Evolutionary conservation across 2,113 vertebrate genomes (phyloP).

Genomic region (Balaeniceps rex): DNA sequence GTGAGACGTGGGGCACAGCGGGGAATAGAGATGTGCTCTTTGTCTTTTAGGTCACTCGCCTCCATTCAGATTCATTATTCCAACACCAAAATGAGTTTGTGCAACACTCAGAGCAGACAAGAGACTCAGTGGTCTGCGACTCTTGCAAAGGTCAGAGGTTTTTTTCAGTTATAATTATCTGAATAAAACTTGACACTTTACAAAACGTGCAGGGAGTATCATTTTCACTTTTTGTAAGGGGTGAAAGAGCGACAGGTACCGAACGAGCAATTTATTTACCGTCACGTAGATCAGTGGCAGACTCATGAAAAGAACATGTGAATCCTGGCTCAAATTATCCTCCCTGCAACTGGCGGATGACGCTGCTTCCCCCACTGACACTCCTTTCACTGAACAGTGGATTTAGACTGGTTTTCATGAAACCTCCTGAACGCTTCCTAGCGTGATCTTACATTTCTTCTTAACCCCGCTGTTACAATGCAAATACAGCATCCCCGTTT

Average conservation of each 20-base stretch:
- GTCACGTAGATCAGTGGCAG: neutral
- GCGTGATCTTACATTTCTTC: neutral
- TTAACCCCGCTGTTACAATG: neutral
- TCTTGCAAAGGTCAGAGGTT: neutral
- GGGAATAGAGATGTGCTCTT: neutral
- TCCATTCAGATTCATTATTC: neutral
- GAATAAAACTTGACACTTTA: neutral
- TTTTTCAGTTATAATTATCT: neutral
- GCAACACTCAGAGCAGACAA: neutral
- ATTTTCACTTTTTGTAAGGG: neutral
- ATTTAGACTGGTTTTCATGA: neutral
- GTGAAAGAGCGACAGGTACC: neutral
- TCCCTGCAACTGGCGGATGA: neutral
- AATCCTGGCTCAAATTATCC: neutral
- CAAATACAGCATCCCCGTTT: neutral
- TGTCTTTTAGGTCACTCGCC: neutral
- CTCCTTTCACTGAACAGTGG: neutral
- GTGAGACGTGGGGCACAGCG: accelerated
- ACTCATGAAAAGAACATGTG: neutral
- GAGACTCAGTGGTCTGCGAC: neutral
- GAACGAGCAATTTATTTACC: neutral
- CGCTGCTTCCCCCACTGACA: neutral
- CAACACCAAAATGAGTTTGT: neutral
- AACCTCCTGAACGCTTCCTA: neutral
- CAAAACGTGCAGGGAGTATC: neutral